Base-by-base conservation (phyloP, 1,140 invertebrate genomes). In the Littorina saxatilis region DNA sequence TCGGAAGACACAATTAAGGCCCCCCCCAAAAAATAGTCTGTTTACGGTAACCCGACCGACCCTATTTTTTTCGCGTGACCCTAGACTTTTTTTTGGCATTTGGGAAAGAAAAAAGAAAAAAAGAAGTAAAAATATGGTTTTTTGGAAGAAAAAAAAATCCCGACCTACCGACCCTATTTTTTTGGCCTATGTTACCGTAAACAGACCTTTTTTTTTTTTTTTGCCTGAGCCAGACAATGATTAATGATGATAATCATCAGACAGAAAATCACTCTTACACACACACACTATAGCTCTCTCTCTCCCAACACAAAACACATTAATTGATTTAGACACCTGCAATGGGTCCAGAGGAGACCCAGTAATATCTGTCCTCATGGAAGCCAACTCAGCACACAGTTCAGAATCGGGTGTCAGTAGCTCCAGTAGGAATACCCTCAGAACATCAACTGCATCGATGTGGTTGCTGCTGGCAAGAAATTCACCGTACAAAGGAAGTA, bases 351-450 rank as follows among this genome's bases (percentile, higher is more conserved):
- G n/a, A 13, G 35, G 66, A 39, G 29, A 68, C 13, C 23, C 66
- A 13, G 23, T 27, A 2, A 29, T 23, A 20, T 68, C 66, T 4
- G 39, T 13, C 32, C 29, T 35, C 20, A 68, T 2, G 39, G 66
- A 68, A 2, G 66, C 1, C 66, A 68, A 5, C 9, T 68, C 66
- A 39, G 66, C 15, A 37, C 0, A 23, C 37, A 39, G 35, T 39
- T 68, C 74, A 37, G 50, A 76, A 1, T 76, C 50, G 7, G 74
- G 20, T 9, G 35, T 76, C 50, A 55, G 9, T 37, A 76, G 74
- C 84, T 29, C 87, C 83, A 68, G 86, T 84, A 89, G 85, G 88
- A 29, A 88, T 84, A 40, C 85, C 87, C 32, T 39, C 83, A 58
- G 83, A 84, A 87, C 87, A 68, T 39, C 83, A 81, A 81, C 58